Evolutionary conservation across 2,797 vertebrate species (phyloP).

Genomic region (Dallia pectoralis): DNA sequence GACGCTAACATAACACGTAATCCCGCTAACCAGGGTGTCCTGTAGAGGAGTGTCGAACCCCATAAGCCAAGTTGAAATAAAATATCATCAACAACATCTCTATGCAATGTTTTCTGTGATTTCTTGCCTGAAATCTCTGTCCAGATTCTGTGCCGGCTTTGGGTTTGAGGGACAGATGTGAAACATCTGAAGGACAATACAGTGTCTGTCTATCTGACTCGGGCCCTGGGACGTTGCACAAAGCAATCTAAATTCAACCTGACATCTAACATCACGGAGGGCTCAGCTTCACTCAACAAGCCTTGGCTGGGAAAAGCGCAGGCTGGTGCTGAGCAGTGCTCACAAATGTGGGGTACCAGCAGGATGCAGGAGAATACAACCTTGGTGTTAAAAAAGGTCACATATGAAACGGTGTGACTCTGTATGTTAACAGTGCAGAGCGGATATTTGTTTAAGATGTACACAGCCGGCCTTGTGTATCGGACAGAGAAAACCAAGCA

Average conservation of each 20-base stretch:
- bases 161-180: conserved; percentile 27
- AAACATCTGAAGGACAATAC: conserved; percentile 8
- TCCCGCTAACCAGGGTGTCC: too few relatives aligned
- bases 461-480: background rate
- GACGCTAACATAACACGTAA: background rate
- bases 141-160: too few relatives aligned
- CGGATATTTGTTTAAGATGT: background rate
- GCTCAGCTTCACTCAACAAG: conserved; percentile 24
- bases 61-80: too few relatives aligned
- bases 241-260: conserved; percentile 39
- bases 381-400: conserved; percentile 42
- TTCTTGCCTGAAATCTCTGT: too few relatives aligned
- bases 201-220: background rate
- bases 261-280: conserved; percentile 32
- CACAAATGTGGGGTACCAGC: conserved; percentile 5
- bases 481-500: conserved; percentile 3
- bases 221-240: conserved; percentile 28
- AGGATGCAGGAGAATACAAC: conserved; percentile 23
- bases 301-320: conserved; percentile 19
- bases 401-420: conserved; percentile 39
- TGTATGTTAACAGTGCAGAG: conserved; percentile 12
- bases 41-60: too few relatives aligned
- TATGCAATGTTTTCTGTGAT: too few relatives aligned
- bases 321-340: background rate
- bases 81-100: too few relatives aligned